These are phyloP conservation scores for Digitonthophagus gazella DNA, from an alignment of 2,888 invertebrate species.

Conservation along the genomic window DNA sequence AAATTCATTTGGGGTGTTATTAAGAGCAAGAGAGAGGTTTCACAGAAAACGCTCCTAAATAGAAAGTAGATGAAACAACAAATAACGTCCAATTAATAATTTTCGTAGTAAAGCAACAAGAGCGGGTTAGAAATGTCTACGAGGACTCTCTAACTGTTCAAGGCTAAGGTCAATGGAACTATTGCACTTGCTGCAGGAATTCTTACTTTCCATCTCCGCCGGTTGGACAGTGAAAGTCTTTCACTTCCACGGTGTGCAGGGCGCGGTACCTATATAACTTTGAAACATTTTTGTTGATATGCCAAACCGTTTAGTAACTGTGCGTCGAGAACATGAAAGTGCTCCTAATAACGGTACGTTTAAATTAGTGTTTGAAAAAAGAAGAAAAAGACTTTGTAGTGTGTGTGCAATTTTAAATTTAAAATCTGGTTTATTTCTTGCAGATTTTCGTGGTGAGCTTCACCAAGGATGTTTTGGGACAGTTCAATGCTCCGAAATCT, in stretches of 20 bases:
- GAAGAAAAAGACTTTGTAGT: not conserved
- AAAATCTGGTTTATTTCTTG: not conserved
- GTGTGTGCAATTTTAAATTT: not conserved
- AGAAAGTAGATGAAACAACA: conserved; percentile 3
- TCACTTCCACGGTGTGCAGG: conserved; percentile 3
- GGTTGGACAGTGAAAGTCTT: conserved; percentile 12
- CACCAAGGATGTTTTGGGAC: conserved; percentile 6
- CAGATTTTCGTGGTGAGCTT: not conserved
- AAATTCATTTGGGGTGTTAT: not conserved
- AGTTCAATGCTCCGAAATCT: conserved; percentile 5
- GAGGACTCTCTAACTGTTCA: not conserved
- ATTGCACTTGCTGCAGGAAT: not conserved
- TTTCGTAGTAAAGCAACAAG: conserved; percentile 6
- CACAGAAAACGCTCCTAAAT: not conserved
- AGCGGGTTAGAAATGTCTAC: not conserved
- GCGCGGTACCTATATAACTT: conserved; percentile 12
- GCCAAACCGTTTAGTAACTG: conserved; percentile 1
- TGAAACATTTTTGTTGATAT: not conserved
- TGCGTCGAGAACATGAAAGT: conserved; percentile 1
- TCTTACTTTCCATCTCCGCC: conserved; percentile 14
- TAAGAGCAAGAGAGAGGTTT: not conserved
- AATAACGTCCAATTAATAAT: not conserved
- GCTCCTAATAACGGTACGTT: not conserved
- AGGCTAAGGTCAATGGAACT: conserved; percentile 14
- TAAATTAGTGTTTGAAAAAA: not conserved